Base-by-base conservation (phyloP, 2,113 vertebrate genomes). In the Mormyrus iriodes region DNA sequence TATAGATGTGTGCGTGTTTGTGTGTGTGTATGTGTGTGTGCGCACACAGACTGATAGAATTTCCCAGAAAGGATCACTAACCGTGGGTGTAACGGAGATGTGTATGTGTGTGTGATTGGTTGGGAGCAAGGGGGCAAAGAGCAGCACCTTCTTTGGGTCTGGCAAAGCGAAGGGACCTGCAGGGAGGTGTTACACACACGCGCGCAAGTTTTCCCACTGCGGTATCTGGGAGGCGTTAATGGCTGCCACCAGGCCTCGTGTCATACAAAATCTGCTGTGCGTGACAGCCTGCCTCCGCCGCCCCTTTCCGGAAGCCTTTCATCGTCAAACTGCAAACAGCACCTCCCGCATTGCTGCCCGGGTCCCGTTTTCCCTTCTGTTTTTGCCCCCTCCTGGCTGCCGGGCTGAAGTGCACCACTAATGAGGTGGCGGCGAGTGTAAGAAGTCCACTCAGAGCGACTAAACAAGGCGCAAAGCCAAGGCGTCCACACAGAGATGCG, bases 141-240 rank as follows among this genome's bases (percentile, higher is more conserved):
- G 61, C 42, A 49, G 44, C 61, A 48, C 49, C 85, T 46, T 35
- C 44, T 17, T 51, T 27, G 17, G 76, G 73, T 58, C 61, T 49
- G 49, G 53, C 85, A 91, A 88, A 88, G 24, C 91, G 90, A 91
- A 88, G 39, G 27, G 82, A 42, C 90, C 92, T 85, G 92, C 88
- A 4, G 49, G 90, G 88, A 91, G 87, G 89, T 90, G 55, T 84
- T 88, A 86, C 90, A 87, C 93, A 58, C 84, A 51, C 85, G 4
- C 49, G 88, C 92, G 91, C 89, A 90, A 90, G 90, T 93, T 91
- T 93, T 92, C 93, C 92, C 46, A 90, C 89, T 93, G 93, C 93
- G 94, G 94, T 95, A 93, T 94, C 94, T 94, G 93, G 90, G 92
- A 96, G 94, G 95, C 94, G 95, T 94, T 96, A 96, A 96, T 96